These are phyloP conservation scores for Erinaceus europaeus DNA, from an alignment of 2,113 vertebrate species.

Conservation along the genomic window DNA sequence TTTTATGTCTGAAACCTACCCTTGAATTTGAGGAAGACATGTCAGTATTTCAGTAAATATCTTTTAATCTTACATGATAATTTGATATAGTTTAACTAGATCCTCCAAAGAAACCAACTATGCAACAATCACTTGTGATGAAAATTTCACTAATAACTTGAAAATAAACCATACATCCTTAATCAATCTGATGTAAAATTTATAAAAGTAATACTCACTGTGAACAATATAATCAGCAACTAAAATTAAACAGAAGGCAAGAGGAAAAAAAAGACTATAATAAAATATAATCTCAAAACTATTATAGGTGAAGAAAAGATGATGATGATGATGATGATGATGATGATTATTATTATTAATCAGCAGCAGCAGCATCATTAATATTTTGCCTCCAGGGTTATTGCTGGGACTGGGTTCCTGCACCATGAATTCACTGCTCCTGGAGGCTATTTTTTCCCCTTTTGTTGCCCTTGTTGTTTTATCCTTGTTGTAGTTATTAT, in stretches of 20 bases:
- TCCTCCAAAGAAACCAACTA: not conserved
- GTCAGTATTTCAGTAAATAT: not conserved
- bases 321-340: too few relatives aligned
- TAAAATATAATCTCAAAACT: not conserved
- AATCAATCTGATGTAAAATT: not conserved
- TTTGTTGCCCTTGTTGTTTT: too few relatives aligned
- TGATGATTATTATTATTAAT: too few relatives aligned
- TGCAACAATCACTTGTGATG: not conserved
- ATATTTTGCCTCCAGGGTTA: too few relatives aligned
- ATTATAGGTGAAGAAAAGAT: not conserved
- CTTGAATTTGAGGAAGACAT: not conserved
- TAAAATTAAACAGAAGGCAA: not conserved
- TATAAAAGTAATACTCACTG: not conserved
- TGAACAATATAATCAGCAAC: not conserved
- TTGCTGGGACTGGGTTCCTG: too few relatives aligned
- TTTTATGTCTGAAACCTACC: not conserved
- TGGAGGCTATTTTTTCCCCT: too few relatives aligned
- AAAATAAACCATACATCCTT: not conserved
- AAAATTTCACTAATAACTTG: not conserved
- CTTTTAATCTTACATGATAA: not conserved
- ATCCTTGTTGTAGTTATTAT: too few relatives aligned
- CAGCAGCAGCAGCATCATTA: too few relatives aligned
- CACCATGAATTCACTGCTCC: too few relatives aligned
- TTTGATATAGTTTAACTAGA: not conserved
- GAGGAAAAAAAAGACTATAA: not conserved